Evolutionary conservation across 2,113 vertebrate species (phyloP), one percentile per base, ranked within the genome.

Genomic region (Coptodon rendalli): DNA sequence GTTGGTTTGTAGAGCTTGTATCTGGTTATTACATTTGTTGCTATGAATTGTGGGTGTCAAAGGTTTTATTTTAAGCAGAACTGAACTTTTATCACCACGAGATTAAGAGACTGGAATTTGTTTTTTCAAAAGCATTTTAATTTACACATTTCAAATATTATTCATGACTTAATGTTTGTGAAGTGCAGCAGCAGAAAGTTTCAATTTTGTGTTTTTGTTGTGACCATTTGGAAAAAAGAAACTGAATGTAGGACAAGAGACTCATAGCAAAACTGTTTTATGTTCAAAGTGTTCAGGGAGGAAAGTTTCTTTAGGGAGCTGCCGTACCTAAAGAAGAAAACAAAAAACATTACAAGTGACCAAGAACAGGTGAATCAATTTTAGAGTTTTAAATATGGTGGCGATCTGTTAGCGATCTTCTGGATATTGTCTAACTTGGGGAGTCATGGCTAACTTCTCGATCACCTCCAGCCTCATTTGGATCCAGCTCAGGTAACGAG

Each of bases 401-500:
- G 4, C 2, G 17, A 36, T 63, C 4, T 4, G 7, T 59, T 54
- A 88, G 61, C 17, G 80, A 1, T 0, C 5, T 57, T 89, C 81
- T 1, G 91, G 89, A 3, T 89, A 29, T 7, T 31, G 22, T 2
- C 1, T 22, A 50, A 85, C 17, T 22, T 92, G 86, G 1, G 80
- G 12, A 57, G 27, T 93, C 80, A 89, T 91, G 57, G 79, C 3
- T 68, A 68, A 16, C 14, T 76, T 2, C 71, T 96, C 93, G 0
- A 82, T 6, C 0, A 8, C 76, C 36, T 85, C 13, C 38, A 95
- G 76, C 6, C 82, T 83, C 1, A 66, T 81, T 7, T 24, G 92
- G 73, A 98, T 90, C 98, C 98, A 98, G 81, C 94, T 90, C 12
- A 95, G 90, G 29, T 98, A 97, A 82, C 98, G 97, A 0, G 97